A percentile compares a stretch with the other conserved stretches of the same genome.
Conservation (phyloP, 2,113 vertebrate genomes). For the Aix galericulata region DNA sequence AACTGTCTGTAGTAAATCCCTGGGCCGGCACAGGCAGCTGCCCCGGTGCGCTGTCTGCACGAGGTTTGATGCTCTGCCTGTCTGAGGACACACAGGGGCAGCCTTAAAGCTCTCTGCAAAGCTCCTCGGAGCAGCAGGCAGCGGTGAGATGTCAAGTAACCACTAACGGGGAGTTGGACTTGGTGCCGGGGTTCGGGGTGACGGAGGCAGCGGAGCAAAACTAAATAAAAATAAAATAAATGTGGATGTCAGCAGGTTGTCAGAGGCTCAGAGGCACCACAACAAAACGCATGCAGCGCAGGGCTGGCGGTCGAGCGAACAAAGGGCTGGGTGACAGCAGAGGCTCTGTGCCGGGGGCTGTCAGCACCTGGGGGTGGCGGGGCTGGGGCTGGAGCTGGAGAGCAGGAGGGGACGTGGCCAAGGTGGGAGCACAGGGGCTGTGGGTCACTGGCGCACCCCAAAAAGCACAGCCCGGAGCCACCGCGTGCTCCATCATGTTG, state of each 20-base stretch:
- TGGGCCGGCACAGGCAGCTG: neutral
- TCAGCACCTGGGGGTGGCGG: neutral
- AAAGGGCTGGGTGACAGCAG: neutral
- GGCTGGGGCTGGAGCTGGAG: neutral
- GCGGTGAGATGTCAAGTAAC: neutral
- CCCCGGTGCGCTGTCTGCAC: rapidly evolving
- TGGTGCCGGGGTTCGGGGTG: neutral
- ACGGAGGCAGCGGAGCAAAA: neutral
- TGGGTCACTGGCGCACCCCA: neutral
- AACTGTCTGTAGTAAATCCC: slow-evolving; percentile 35
- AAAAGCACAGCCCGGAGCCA: rapidly evolving
- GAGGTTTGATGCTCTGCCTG: neutral
- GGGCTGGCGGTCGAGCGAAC: neutral
- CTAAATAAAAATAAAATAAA: neutral
- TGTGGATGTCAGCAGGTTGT: slow-evolving; percentile 27
- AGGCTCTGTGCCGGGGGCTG: neutral
- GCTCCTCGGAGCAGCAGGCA: neutral
- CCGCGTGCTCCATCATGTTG: neutral
- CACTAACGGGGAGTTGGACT: neutral
- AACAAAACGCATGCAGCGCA: neutral
- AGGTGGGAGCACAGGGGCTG: neutral
- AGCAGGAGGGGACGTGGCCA: neutral
- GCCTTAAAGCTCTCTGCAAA: neutral
- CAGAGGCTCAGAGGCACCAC: neutral
- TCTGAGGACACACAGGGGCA: neutral